These are phyloP conservation scores for Lanius ludovicianus DNA, from an alignment of 2,113 vertebrate species.

Conservation along the genomic window DNA sequence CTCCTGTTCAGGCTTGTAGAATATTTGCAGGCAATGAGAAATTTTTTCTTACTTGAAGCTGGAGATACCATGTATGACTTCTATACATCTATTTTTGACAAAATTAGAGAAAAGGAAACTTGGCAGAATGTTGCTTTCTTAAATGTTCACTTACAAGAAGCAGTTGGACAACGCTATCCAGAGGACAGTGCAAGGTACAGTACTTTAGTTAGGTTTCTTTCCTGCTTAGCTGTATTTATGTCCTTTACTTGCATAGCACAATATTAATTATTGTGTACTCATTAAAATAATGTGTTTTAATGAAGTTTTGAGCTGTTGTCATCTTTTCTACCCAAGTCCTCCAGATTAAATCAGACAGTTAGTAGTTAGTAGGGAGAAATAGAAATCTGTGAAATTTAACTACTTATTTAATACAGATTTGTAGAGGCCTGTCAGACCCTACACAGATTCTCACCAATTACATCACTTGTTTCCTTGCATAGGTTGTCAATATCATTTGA, in stretches of 20 bases:
- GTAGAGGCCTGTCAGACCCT: no score
- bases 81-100: slow-evolving; percentile 97
- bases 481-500: slow-evolving; percentile 93
- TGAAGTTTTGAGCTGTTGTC: not conserved
- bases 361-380: not conserved
- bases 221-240: not conserved
- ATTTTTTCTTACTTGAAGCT: slow-evolving; percentile 97
- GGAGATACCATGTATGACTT: slow-evolving; percentile 99
- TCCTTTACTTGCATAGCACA: not conserved
- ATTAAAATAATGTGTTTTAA: not conserved
- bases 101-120: slow-evolving; percentile 92
- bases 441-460: not conserved
- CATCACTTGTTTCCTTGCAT: not conserved
- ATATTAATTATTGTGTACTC: not conserved
- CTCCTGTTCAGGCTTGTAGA: slow-evolving; percentile 83
- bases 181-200: slow-evolving; percentile 91
- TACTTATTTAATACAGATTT: not conserved
- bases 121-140: slow-evolving; percentile 96
- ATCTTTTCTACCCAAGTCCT: not conserved
- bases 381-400: not conserved
- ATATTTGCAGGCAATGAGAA: slow-evolving; percentile 97
- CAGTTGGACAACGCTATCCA: slow-evolving; percentile 90
- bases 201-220: not conserved
- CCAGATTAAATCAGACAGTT: not conserved
- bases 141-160: slow-evolving; percentile 93